A percentile compares a stretch with the other conserved stretches of the same genome.
These are phyloP conservation scores for Tethea ocularis DNA, from an alignment of 2,888 invertebrate species.

Conservation along the genomic window DNA sequence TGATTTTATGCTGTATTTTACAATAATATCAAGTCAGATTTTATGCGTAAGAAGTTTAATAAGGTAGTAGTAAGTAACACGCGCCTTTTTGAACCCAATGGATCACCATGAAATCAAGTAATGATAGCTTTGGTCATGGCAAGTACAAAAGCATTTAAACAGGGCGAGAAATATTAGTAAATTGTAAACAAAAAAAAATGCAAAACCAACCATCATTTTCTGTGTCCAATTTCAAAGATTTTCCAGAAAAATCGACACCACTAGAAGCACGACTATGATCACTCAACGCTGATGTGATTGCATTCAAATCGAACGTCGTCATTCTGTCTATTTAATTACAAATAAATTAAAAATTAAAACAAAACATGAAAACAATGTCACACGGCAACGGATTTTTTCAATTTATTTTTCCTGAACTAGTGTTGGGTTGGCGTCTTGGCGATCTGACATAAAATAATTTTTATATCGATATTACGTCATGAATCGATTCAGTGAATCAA, in stretches of 20 bases:
- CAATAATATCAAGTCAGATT: too few species aligned
- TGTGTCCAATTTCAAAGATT: constrained; percentile 90
- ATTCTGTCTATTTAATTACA: constrained; percentile 51
- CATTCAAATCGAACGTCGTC: constrained; percentile 81
- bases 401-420: constrained; percentile 34
- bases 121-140: neutral
- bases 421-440: too few species aligned
- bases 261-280: constrained; percentile 67
- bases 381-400: constrained; percentile 58
- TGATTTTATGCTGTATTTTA: too few species aligned
- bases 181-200: constrained; percentile 12
- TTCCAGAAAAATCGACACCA: constrained; percentile 93
- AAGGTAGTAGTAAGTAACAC: neutral
- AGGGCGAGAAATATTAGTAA: constrained; percentile 12
- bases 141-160: neutral
- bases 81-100: neutral
- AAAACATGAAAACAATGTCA: constrained; percentile 37
- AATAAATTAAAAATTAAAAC: constrained; percentile 35
- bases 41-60: too few species aligned
- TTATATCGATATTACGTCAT: too few species aligned
- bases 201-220: constrained; percentile 89
- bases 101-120: neutral
- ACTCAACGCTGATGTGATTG: constrained; percentile 77
- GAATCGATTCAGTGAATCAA: too few species aligned
- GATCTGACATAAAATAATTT: too few species aligned